Evolutionary conservation across 2,888 invertebrate genomes (phyloP).

Genomic region (Fragum whitleyi): DNA sequence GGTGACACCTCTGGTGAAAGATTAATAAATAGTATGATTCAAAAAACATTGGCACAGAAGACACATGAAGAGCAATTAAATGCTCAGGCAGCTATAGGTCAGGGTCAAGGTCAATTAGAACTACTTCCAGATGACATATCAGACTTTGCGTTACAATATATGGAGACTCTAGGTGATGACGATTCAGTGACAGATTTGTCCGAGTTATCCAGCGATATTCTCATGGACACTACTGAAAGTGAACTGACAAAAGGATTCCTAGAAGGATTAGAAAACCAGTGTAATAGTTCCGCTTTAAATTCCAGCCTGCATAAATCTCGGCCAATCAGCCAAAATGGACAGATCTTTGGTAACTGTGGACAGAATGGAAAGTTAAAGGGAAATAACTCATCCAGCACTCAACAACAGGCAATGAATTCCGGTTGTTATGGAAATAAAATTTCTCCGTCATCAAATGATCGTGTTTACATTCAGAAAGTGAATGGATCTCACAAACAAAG

Average conservation of each 20-base stretch:
- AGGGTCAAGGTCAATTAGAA: slow-evolving; percentile 14
- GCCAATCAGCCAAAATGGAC: slow-evolving; percentile 4
- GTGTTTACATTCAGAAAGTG: slow-evolving; percentile 29
- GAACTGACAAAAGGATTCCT: slow-evolving; percentile 42
- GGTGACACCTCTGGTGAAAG: background rate
- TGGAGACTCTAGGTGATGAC: slow-evolving; percentile 48
- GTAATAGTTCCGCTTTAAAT: slow-evolving; percentile 6
- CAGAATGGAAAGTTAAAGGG: background rate
- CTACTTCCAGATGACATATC: slow-evolving; percentile 55
- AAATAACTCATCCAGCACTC: background rate
- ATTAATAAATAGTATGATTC: slow-evolving; percentile 12
- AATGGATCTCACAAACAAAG: slow-evolving; percentile 33
- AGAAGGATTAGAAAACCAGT: slow-evolving; percentile 33
- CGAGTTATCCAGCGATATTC: slow-evolving; percentile 43
- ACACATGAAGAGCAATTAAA: background rate
- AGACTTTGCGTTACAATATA: slow-evolving; percentile 61
- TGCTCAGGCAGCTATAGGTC: background rate
- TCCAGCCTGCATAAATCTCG: background rate
- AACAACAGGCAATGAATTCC: slow-evolving; percentile 11
- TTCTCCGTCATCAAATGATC: slow-evolving; percentile 37
- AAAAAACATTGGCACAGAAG: slow-evolving; percentile 1
- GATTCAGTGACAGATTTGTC: slow-evolving; percentile 33
- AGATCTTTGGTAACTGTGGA: background rate
- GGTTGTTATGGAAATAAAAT: slow-evolving; percentile 10
- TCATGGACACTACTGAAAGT: slow-evolving; percentile 55